Evolutionary conservation across 2,113 vertebrate genomes (phyloP), one percentile per base, ranked within the genome.

Genomic region (Myotis lucifugus): DNA sequence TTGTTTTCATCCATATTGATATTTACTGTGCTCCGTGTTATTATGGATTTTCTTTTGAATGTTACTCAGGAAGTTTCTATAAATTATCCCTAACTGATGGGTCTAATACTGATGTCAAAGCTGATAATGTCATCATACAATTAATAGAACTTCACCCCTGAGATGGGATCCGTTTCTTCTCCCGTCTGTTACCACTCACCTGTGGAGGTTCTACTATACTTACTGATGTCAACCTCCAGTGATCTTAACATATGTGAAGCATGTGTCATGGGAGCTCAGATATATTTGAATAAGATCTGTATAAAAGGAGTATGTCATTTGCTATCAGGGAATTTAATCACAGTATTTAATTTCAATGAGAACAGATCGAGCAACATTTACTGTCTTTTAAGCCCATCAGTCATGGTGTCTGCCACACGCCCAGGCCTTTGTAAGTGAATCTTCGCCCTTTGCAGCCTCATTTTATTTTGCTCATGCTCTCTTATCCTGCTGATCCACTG

Each of bases 281-380:
- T 37, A 37, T 76, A 54, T 73, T 46, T 84, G 25, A 92, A 18
- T 77, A 67, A 56, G 74, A 56, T 79, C 70, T 70, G 13, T 70
- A 76, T 94, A 70, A 85, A 83, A 64, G 37, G 48, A 90, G 37
- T 29, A 83, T 76, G 46, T 83, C 59, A 37, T 86, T 59, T 40
- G 66, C 56, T 81, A 37, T 37, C 56, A 73, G 27, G 77, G 6
- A 87, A 52, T 82, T 94, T 79, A 84, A 87, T 94, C 54, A 27
- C 29, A 48, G 11, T 34, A 27, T 54, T 93, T 73, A 54, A 59
- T 46, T 96, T 86, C 87, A 90, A 70, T 70, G 70, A 64, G 72
- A 93, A 81, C 50, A 93, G 59, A 70, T 78, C 90, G 40, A 90
- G 17, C 79, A 90, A 50, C 61, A 52, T 54, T 79, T 42, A 78